Base-by-base conservation (phyloP, 2,888 invertebrate genomes). In the Acronicta psi region DNA sequence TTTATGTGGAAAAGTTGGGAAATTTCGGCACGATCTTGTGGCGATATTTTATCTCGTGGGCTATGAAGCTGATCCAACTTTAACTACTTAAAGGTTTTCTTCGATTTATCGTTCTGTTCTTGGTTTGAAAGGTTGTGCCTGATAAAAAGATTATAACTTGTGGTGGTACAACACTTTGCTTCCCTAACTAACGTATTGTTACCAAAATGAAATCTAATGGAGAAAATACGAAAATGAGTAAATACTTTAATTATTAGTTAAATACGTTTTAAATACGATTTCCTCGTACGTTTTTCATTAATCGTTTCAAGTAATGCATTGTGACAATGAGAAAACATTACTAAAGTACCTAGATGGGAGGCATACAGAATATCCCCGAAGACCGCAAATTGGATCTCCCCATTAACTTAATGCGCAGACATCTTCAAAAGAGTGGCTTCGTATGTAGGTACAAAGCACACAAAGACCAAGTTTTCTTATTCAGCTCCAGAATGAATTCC, bases 1-100 rank as follows among this genome's bases (percentile, higher is more conserved):
- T 77, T 61, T 70, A 68, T 64, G 69, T 78, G 69, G 66, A 70
- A 72, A 82, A 80, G 65, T 79, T 78, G 74, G 70, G 68, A 69
- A 71, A 70, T 68, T 62, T 52, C 25, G 41, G 70, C 67, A 46
- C 60, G 60, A 69, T 61, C 59, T 46, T 43, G 57, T 61, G 71
- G 68, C 73, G 75, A 81, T 79, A 69, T 69, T 72, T 75, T 62
- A 72, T 78, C 75, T 73, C 59, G 54, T 50, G 54, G 59, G 64
- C 57, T 75, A 69, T 75, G 75, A 60, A 50, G 53, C 67, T 61
- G 59, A 58, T 71, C 72, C 60, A 50, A 59, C 62, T 59, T 69
- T 59, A 51, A 55, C 37, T 43, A 55, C n/a, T n/a, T n/a, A n/a
- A 42, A 51, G 34, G 41, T 59, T 47, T 68, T 45, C 16, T 43